These are phyloP conservation scores for Belonocnema kinseyi DNA, from an alignment of 1,140 invertebrate species.

Conservation along the genomic window DNA sequence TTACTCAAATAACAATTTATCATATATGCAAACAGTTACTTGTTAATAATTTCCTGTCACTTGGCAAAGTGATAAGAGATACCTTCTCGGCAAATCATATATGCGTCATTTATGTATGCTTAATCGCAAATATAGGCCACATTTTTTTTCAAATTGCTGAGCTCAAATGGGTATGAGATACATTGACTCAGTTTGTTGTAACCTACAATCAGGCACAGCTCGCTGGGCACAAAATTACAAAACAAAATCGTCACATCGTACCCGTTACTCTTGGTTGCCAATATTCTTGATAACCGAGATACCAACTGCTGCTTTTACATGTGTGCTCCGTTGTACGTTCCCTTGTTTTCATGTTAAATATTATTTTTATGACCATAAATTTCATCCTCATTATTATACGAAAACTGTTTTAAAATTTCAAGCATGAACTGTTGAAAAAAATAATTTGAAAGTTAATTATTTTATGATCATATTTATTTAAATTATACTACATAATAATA, in stretches of 20 bases:
- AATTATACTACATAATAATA: background rate
- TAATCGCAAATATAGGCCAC: no score
- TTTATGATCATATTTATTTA: background rate
- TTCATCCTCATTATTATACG: no score
- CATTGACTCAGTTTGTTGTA: background rate
- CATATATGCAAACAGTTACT: no score
- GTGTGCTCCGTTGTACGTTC: background rate
- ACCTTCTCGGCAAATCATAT: no score
- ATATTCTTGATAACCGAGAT: conserved; percentile 16
- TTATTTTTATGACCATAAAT: conserved; percentile 7
- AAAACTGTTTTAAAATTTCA: background rate
- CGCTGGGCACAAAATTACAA: background rate
- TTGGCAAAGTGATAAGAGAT: no score
- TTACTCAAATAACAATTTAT: no score
- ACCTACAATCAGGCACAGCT: background rate
- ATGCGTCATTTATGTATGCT: no score
- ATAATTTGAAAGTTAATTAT: background rate
- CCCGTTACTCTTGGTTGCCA: conserved; percentile 31
- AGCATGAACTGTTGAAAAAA: background rate
- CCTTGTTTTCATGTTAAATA: conserved; percentile 6
- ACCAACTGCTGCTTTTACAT: background rate
- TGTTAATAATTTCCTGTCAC: no score
- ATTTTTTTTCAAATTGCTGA: background rate
- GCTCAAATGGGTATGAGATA: background rate
- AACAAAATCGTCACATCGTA: background rate